A percentile compares a stretch with the other conserved stretches of the same genome.
Conservation (phyloP, 2,888 invertebrate species). For the Amblyteles armatorius region DNA sequence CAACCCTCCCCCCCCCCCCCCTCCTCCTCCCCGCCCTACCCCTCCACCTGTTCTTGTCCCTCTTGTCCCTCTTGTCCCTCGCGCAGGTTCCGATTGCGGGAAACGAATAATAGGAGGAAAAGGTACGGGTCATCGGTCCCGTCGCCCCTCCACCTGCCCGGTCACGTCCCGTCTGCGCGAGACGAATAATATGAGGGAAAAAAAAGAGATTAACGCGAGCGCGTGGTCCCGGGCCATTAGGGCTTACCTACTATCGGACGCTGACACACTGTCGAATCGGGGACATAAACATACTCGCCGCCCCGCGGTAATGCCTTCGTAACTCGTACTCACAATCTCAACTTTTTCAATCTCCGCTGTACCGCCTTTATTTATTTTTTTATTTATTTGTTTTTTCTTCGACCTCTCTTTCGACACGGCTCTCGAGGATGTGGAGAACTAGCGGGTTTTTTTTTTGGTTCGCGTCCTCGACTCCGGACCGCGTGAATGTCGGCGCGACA, state of each 20-base stretch:
- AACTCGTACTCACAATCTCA: constrained; percentile 78
- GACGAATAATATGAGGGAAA: constrained; percentile 28
- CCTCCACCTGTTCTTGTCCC: no score
- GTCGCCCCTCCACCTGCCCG: not conserved
- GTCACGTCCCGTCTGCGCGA: not conserved
- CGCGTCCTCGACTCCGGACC: not conserved
- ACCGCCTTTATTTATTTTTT: constrained; percentile 7
- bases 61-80: no score
- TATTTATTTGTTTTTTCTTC: not conserved
- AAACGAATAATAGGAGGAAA: constrained; percentile 30
- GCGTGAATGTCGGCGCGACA: not conserved
- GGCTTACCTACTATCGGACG: constrained; percentile 76
- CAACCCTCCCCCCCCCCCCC: no score
- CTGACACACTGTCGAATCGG: constrained; percentile 73
- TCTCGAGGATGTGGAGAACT: not conserved
- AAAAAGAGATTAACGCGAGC: constrained; percentile 49
- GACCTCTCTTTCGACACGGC: constrained; percentile 58
- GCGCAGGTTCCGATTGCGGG: not conserved
- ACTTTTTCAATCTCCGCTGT: constrained; percentile 36
- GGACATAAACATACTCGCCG: constrained; percentile 80
- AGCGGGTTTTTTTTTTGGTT: not conserved
- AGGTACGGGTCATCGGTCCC: not conserved
- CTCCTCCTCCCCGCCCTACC: no score
- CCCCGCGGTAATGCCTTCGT: constrained; percentile 80
- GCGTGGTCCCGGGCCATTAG: constrained; percentile 80